phyloP scores from a whole-genome alignment of 2,888 invertebrate species.

The Omphaloscelis lunosa region DNA sequence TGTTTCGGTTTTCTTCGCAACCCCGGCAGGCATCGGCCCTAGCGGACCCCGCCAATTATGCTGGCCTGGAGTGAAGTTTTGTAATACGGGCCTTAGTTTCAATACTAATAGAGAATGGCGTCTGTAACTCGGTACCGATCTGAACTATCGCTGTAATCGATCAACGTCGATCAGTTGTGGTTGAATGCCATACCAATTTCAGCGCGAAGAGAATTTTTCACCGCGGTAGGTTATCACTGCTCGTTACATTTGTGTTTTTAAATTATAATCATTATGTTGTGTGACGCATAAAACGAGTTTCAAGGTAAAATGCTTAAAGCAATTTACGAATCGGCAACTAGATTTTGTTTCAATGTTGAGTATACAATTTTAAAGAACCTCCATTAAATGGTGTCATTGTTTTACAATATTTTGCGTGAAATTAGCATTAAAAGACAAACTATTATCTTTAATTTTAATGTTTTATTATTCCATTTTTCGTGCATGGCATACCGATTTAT shows the following conservation, averaged over 20 bases:
- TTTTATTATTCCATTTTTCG: not conserved
- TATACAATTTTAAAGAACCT: not conserved
- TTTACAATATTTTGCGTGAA: conserved; percentile 13
- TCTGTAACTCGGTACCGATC: too few relatives aligned
- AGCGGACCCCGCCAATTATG: too few relatives aligned
- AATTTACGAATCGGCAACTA: not conserved
- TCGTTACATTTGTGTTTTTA: not conserved
- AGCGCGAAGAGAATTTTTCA: not conserved
- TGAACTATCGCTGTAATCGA: not conserved
- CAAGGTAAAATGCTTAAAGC: not conserved
- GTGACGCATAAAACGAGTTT: too few relatives aligned
- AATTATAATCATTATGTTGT: too few relatives aligned
- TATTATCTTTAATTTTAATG: conserved; percentile 9
- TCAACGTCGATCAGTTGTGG: too few relatives aligned
- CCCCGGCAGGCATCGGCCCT: too few relatives aligned
- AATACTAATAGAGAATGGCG: too few relatives aligned
- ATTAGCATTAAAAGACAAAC: conserved; percentile 34
- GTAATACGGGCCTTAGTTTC: too few relatives aligned
- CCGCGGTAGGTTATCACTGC: not conserved
- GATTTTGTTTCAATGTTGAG: not conserved
- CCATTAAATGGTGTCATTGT: not conserved
- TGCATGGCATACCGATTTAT: conserved; percentile 1
- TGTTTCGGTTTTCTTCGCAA: too few relatives aligned
- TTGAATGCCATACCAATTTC: not conserved
- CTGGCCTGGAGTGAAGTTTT: too few relatives aligned